phyloP scores from a whole-genome alignment of 2,888 invertebrate species.

The Drosophila acutilabella region DNA sequence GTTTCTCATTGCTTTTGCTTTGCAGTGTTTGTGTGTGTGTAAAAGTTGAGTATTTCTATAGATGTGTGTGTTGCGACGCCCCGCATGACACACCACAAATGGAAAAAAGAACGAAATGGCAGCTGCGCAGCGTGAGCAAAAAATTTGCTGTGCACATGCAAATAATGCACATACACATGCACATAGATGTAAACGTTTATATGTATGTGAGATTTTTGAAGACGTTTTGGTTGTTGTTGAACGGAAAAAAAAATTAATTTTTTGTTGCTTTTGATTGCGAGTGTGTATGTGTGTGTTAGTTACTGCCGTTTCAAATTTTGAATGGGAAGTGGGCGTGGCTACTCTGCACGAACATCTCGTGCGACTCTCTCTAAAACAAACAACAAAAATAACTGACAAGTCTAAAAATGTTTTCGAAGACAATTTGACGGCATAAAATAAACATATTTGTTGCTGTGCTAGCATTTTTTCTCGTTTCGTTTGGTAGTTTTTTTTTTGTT shows the following conservation, averaged over 20 bases:
- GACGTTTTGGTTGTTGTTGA: conserved; percentile 27
- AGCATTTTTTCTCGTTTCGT: conserved; percentile 14
- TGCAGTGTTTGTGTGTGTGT: conserved; percentile 14
- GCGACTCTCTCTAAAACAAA: conserved; percentile 24
- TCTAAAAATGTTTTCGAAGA: conserved; percentile 22
- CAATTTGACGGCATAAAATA: conserved; percentile 34
- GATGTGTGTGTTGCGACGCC: conserved; percentile 33
- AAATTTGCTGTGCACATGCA: conserved; percentile 37
- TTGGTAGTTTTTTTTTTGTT: conserved; percentile 31
- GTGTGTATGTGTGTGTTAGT: not conserved
- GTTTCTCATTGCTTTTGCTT: conserved; percentile 25
- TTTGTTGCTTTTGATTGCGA: conserved; percentile 18
- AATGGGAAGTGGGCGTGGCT: conserved; percentile 43
- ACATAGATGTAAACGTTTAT: conserved; percentile 18
- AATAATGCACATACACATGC: conserved; percentile 1
- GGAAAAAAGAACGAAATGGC: conserved; percentile 28
- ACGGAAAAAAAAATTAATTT: conserved; percentile 14
- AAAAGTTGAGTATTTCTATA: conserved; percentile 1
- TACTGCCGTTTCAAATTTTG: conserved; percentile 16
- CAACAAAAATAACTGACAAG: conserved; percentile 26
- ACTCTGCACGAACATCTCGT: conserved; percentile 23
- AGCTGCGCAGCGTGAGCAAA: conserved; percentile 44
- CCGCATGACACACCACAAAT: conserved; percentile 45
- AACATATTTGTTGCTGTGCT: conserved; percentile 20
- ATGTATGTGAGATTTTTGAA: conserved; percentile 14